Base-by-base conservation (phyloP, 53 echinoderm and acorn worm species). In the Apostichopus leukothele region DNA sequence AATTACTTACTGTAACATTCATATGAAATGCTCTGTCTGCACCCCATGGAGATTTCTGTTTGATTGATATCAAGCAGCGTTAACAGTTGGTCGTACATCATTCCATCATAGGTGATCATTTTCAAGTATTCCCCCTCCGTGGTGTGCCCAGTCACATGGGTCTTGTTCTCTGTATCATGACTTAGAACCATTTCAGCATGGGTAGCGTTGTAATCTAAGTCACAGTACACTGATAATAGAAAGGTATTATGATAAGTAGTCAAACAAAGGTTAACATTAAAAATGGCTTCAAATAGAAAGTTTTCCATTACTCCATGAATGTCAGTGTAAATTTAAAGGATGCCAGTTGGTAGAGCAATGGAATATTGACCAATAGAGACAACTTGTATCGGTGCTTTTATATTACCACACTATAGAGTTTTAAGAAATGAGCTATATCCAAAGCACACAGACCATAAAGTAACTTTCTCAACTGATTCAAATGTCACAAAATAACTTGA, bases 141-240 rank as follows among this genome's bases (percentile, higher is more conserved):
- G 9, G 67, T 23, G 23, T 86, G 76, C 13, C 53, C 90, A 4
- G 71, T 86, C 67, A 90, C 90, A 25, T 76, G 79, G 0, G 87
- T 90, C 50, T 50, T 57, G 76, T 63, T 78, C 52, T 77, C 87
- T 5, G 73, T 73, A 86, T 90, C 90, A 27, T 90, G 90, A 66
- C 74, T 73, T n/a, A 90, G 50, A 9, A 87, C 60, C 90, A 90
- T 86, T 53, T 86, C 76, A 10, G 90, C 86, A 52, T 90, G 90
- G 19, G 90, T 86, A 16, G 86, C 76, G 78, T 90, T 90, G 87
- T 86, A 90, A 55, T 74, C 77, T 51, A 76, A 75, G 74, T 68
- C 83, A 68, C 90, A 89, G 53, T 67, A 53, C 5, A 89, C 90
- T 89, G 53, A 50, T 10, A 66, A 9, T 22, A 39, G 5, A 86